Conservation (phyloP, 2,113 vertebrate genomes). For the Neodontobutis hainanensis region DNA sequence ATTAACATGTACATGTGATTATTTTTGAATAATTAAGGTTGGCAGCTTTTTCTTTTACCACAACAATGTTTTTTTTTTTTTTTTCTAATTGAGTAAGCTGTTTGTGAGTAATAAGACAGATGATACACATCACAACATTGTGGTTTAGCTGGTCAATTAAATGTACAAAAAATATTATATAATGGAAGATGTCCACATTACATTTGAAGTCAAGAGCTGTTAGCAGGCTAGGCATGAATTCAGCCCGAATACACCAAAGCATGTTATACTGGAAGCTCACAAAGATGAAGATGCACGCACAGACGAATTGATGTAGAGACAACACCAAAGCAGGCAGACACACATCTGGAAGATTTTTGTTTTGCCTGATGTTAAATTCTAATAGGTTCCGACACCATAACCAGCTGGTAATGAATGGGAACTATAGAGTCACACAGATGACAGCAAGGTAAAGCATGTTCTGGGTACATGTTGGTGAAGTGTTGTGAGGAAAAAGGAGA, state of each 20-base stretch:
- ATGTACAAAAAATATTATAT: too few species aligned
- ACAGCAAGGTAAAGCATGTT: constrained; percentile 7
- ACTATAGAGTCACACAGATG: constrained; percentile 22
- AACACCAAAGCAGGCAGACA: background rate
- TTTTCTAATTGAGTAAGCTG: too few species aligned
- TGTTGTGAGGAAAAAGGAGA: background rate
- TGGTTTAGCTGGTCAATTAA: too few species aligned
- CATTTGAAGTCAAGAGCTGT: too few species aligned
- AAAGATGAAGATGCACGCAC: constrained; percentile 13
- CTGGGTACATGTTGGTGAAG: constrained; percentile 2
- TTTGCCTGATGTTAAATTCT: constrained; percentile 7
- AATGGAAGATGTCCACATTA: background rate
- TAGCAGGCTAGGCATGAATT: too few species aligned
- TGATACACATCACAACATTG: too few species aligned
- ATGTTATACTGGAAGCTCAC: background rate
- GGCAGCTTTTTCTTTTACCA: too few species aligned
- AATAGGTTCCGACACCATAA: constrained; percentile 40
- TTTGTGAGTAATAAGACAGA: too few species aligned
- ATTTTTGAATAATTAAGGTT: too few species aligned
- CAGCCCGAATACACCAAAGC: too few species aligned
- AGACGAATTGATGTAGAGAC: background rate
- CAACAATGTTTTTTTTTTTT: too few species aligned
- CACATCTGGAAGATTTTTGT: background rate
- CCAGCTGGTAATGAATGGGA: constrained; percentile 30
- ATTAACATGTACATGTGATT: too few species aligned